A percentile compares a stretch with the other conserved stretches of the same genome.
These are phyloP conservation scores for Noctuana brunneofusca DNA, from an alignment of 2,888 invertebrate genomes.

Conservation along the genomic window DNA sequence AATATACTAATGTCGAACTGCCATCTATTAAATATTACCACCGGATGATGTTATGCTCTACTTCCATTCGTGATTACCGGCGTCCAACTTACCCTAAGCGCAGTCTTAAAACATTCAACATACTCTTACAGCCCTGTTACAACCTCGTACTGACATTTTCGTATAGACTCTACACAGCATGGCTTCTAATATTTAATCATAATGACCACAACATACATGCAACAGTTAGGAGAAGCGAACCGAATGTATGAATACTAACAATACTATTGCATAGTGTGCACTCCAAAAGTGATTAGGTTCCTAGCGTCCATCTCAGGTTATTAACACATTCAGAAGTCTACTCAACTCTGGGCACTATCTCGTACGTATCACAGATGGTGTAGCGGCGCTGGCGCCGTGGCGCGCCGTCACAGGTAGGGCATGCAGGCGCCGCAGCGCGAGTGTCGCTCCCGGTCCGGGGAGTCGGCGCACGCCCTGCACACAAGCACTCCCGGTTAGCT, in stretches of 20 bases:
- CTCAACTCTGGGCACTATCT: slow-evolving; percentile 68
- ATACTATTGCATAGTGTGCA: slow-evolving; percentile 52
- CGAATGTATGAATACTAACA: slow-evolving; percentile 47
- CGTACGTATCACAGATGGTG: slow-evolving; percentile 74
- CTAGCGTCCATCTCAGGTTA: slow-evolving; percentile 50
- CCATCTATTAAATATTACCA: slow-evolving; percentile 41
- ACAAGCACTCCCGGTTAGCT: slow-evolving; percentile 75
- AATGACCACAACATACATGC: slow-evolving; percentile 57
- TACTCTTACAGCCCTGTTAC: slow-evolving; percentile 58
- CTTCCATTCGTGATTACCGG: slow-evolving; percentile 26
- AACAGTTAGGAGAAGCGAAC: slow-evolving; percentile 59
- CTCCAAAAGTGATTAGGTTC: slow-evolving; percentile 47
- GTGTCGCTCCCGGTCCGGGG: slow-evolving; percentile 71
- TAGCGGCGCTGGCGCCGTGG: slow-evolving; percentile 48
- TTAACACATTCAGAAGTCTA: slow-evolving; percentile 64
- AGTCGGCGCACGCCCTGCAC: slow-evolving; percentile 77
- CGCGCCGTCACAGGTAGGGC: slow-evolving; percentile 73
- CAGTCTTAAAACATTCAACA: slow-evolving; percentile 75
- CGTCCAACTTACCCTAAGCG: slow-evolving; percentile 65
- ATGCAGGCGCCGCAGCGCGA: slow-evolving; percentile 76
- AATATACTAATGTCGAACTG: slow-evolving; percentile 65
- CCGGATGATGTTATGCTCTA: slow-evolving; percentile 23
- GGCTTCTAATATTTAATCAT: slow-evolving; percentile 34
- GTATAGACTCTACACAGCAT: slow-evolving; percentile 34
- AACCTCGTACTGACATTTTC: slow-evolving; percentile 55